These are phyloP conservation scores for Platichthys flesus DNA, from an alignment of 2,113 vertebrate genomes.

Conservation along the genomic window DNA sequence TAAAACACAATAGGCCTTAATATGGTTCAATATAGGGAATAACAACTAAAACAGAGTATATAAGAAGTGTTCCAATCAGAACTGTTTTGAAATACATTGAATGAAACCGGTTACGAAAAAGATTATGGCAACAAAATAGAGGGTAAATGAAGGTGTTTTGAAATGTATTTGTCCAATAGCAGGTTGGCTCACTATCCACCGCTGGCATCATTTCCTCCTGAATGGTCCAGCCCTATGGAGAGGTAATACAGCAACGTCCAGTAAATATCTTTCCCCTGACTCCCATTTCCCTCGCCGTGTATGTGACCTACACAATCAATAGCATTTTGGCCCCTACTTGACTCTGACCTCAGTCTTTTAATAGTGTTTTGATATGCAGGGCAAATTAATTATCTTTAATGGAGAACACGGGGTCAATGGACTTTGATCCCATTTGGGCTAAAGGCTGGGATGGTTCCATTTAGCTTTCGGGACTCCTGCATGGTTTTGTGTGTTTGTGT, in stretches of 20 bases:
- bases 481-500: conserved; percentile 36
- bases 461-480: conserved; percentile 68
- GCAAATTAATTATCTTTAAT: conserved; percentile 89
- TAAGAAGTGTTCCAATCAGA: too few relatives aligned
- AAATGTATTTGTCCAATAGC: not conserved
- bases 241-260: conserved; percentile 58
- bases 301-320: conserved; percentile 75
- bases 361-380: conserved; percentile 87
- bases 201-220: conserved; percentile 6
- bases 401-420: conserved; percentile 83
- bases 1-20: not conserved
- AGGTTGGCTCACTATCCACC: conserved; percentile 34
- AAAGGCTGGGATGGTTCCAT: conserved; percentile 71
- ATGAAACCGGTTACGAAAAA: too few relatives aligned
- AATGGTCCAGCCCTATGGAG: conserved; percentile 11
- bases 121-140: too few relatives aligned
- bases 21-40: too few relatives aligned
- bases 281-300: conserved; percentile 41
- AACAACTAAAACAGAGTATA: too few relatives aligned
- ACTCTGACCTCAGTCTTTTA: conserved; percentile 84
- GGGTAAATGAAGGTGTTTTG: too few relatives aligned
- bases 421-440: conserved; percentile 83
- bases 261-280: conserved; percentile 49
- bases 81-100: not conserved
- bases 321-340: conserved; percentile 71